phyloP scores from a whole-genome alignment of 2,113 vertebrate species.

The Salvator merianae region DNA sequence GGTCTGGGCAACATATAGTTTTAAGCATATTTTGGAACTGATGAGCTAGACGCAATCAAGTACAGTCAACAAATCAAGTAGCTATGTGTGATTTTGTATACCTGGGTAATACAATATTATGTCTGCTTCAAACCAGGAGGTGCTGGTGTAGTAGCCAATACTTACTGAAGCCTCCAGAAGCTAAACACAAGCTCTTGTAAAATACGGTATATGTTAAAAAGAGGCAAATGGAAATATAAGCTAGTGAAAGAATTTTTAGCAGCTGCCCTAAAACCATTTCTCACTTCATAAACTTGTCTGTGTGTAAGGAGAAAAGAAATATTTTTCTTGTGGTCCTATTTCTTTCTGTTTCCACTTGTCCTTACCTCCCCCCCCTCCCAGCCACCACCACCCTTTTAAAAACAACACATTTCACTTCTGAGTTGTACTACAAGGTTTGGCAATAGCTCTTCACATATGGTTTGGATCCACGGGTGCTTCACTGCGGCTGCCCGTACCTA shows the following conservation, averaged over 20 bases:
- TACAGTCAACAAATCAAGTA: neutral
- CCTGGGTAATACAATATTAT: neutral
- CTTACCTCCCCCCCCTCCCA: neutral
- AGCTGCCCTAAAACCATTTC: constrained; percentile 77
- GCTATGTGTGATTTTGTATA: neutral
- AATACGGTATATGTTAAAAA: constrained; percentile 79
- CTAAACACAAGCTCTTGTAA: constrained; percentile 73
- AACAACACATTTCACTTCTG: constrained; percentile 18
- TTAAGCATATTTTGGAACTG: too few relatives aligned
- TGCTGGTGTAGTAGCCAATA: constrained; percentile 63
- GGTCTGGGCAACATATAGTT: neutral
- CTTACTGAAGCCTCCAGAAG: constrained; percentile 75
- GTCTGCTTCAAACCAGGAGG: constrained; percentile 30
- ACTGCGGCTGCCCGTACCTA: neutral
- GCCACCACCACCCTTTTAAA: neutral
- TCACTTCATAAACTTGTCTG: constrained; percentile 83
- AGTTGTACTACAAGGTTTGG: constrained; percentile 6
- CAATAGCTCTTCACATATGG: neutral
- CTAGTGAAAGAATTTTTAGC: constrained; percentile 80
- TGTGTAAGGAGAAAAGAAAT: constrained; percentile 58
- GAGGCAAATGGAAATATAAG: constrained; percentile 81
- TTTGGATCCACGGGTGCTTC: neutral
- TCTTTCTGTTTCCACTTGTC: constrained; percentile 23
- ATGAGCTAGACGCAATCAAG: neutral
- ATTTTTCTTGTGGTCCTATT: constrained; percentile 62